Base-by-base conservation (phyloP, 2,113 vertebrate species). In the Lamprologus lemairii region DNA sequence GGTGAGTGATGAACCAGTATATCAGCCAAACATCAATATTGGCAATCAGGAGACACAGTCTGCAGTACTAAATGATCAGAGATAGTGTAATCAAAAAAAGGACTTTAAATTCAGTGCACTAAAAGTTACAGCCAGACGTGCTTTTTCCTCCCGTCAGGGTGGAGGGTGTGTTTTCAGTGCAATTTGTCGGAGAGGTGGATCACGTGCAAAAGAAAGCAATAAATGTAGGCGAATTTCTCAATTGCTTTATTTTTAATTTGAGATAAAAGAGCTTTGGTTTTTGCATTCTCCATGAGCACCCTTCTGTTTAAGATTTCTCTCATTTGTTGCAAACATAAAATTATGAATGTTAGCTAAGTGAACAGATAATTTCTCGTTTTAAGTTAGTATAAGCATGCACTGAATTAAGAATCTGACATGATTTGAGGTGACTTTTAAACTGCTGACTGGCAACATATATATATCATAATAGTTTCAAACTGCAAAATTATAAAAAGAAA, bases 401-500 rank as follows among this genome's bases (percentile, higher is more conserved):
- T 78, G 42, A 49, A 78, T 19, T 78, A 78, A 49, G 3, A 49
- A 31, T 3, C n/a, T 17, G 4, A 47, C 42, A 28, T 47, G 14
- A 28, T 28, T 75, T 28, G 14, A 28, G 23, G 42, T 7, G 21
- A 26, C 14, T 47, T 75, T 75, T 26, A 45, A 26, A 26, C 68
- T 47, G 40, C 40, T 7, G 23, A 47, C 68, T 75, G 21, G 9
- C 23, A 28, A 47, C 23, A 75, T 47, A 45, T 33, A 23, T 40
- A 71, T 28, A 37, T 11, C 40, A 19, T 8, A 28, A 17, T 71
- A 16, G 11, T 13, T 49, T 12, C 45, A 78, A 12, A 78, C 26
- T 73, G 40, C 37, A 45, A 42, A 17, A 45, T 73, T 73, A 26
- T 10, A 45, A 73, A 71, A 9, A 73, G 21, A 73, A 73, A 73